Conservation (phyloP, 2,797 vertebrate genomes). For the Neosalanx taihuensis region DNA sequence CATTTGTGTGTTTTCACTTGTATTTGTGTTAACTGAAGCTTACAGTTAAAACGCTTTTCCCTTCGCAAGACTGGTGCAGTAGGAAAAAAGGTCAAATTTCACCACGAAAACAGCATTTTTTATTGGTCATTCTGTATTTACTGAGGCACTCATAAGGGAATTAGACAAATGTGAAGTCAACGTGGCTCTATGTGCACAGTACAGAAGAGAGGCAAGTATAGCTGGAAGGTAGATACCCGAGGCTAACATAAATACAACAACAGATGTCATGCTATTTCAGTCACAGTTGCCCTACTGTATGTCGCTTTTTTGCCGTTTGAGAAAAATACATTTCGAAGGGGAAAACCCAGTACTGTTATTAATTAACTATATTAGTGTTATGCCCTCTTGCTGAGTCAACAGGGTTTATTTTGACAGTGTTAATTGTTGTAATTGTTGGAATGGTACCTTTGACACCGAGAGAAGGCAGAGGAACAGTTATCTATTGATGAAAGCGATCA, state of each 20-base stretch:
- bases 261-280: slow-evolving; percentile 51
- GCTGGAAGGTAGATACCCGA: slow-evolving; percentile 40
- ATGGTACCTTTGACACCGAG: slow-evolving; percentile 73
- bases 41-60: not conserved
- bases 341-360: slow-evolving; percentile 62
- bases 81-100: not conserved
- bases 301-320: slow-evolving; percentile 48
- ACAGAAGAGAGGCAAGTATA: slow-evolving; percentile 29
- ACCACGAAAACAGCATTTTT: slow-evolving; percentile 8
- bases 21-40: slow-evolving; percentile 13
- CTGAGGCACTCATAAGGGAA: slow-evolving; percentile 17
- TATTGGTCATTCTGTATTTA: slow-evolving; percentile 14
- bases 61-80: too few relatives aligned
- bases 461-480: slow-evolving; percentile 61
- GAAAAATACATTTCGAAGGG: slow-evolving; percentile 63
- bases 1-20: slow-evolving; percentile 18
- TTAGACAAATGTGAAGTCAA: slow-evolving; percentile 1
- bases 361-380: slow-evolving; percentile 69
- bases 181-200: slow-evolving; percentile 18
- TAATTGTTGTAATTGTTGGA: slow-evolving; percentile 80
- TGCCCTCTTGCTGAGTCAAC: slow-evolving; percentile 67
- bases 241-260: slow-evolving; percentile 32
- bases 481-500: slow-evolving; percentile 71
- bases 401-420: slow-evolving; percentile 79
- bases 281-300: slow-evolving; percentile 27